Percentiles rank a stretch among this genome's conserved stretches.
These are phyloP conservation scores for Aurelia aurita complex sp. Pacific DNA, from an alignment of 30 jellyfish, hydroid and myxozoan genomes.

Conservation along the genomic window DNA sequence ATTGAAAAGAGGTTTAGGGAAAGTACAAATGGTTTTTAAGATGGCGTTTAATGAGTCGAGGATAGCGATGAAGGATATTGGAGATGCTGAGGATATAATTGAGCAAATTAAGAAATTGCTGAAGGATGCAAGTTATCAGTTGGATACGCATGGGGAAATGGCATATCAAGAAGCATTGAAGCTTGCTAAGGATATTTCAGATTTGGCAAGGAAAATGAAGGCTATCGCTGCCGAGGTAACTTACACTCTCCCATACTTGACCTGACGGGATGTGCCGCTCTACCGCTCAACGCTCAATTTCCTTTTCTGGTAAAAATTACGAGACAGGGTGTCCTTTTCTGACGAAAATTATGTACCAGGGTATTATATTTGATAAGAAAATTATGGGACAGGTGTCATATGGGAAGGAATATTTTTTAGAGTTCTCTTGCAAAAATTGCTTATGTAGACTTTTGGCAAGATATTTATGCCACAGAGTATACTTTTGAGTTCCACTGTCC, in stretches of 20 bases:
- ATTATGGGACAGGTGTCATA: too few relatives aligned
- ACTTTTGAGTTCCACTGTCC: too few relatives aligned
- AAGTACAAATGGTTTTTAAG: conserved; percentile 29
- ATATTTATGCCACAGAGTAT: too few relatives aligned
- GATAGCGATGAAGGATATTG: conserved; percentile 57
- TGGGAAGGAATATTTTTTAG: too few relatives aligned
- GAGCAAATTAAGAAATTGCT: conserved; percentile 74
- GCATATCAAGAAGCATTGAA: conserved; percentile 43
- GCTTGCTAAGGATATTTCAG: conserved; percentile 73
- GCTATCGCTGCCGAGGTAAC: conserved; percentile 93
- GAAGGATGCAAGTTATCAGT: conserved; percentile 56
- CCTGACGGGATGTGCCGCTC: too few relatives aligned
- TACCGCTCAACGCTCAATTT: too few relatives aligned
- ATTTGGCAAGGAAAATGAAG: conserved; percentile 81
- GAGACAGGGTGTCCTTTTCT: too few relatives aligned
- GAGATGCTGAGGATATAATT: conserved; percentile 79
- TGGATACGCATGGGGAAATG: conserved; percentile 57
- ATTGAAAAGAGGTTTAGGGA: conserved; percentile 44
- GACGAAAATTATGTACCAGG: too few relatives aligned
- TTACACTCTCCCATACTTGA: neutral
- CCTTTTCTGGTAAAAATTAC: too few relatives aligned
- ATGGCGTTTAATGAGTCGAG: conserved; percentile 63
- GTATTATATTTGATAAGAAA: too few relatives aligned
- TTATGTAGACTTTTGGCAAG: too few relatives aligned
- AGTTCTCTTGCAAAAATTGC: too few relatives aligned